Evolutionary conservation across 2,888 invertebrate species (phyloP), one percentile per base, ranked within the genome.

Genomic region (Chloromyia formosa): DNA sequence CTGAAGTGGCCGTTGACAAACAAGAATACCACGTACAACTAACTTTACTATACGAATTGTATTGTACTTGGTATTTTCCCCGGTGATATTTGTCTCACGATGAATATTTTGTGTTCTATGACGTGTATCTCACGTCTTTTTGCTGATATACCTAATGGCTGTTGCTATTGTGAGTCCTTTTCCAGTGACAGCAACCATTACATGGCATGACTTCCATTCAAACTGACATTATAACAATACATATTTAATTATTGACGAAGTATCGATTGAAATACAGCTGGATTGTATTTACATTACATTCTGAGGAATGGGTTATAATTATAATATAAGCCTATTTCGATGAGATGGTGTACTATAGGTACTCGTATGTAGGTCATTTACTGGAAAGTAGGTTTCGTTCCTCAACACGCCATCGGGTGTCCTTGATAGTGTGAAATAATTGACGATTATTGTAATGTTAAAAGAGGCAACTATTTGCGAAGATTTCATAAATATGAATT

Each of bases 101-200:
- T 66, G 23, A 66, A 66, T 66, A 66, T 66, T 66, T 27, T 22
- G 68, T 69, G 54, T 23, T 54, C 27, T 22, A 35, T 49, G 56
- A 20, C 56, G 56, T 18, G 10, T 18, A 10, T 18, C 20, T 58
- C 56, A 58, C 10, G 56, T 18, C 16, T 49, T 49, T 35, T 35
- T 35, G 27, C 27, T 35, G 7, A 35, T 2, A 7, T 35, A 4
- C 49, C 49, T n/a, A 12, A n/a, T n/a, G 49, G 49, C 49, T 49
- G 3, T 12, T 49, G 49, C 12, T 42, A 42, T 12, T 12, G 16
- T n/a, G 49, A 3, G 49, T 3, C 12, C 12, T 49, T 49, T 49
- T n/a, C 16, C 49, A n/a, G 3, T 12, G 2, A 49, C 3, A 49
- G 12, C 7, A 9, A 5, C 42, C 42, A 42, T 5, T 12, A n/a